phyloP scores from a whole-genome alignment of 2,888 invertebrate genomes.

The Microctonus hyperodae region DNA sequence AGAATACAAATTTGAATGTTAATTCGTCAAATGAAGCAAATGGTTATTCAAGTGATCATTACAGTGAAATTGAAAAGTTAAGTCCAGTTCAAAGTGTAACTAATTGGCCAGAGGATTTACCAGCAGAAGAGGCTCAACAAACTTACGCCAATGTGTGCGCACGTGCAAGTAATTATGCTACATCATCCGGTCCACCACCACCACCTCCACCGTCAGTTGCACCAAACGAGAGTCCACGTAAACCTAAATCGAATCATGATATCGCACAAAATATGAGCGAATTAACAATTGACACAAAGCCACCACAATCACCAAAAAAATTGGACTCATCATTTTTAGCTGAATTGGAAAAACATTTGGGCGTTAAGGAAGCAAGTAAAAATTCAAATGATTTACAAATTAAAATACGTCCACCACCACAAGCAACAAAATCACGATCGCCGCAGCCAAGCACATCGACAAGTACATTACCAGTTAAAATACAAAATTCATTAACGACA shows the following conservation, averaged over 20 bases:
- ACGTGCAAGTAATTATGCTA: slow-evolving; percentile 30
- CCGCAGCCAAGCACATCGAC: slow-evolving; percentile 45
- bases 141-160: slow-evolving; percentile 52
- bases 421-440: slow-evolving; percentile 52
- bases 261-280: slow-evolving; percentile 52
- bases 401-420: slow-evolving; percentile 63
- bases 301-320: slow-evolving; percentile 58
- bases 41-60: slow-evolving; percentile 49
- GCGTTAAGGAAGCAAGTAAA: slow-evolving; percentile 62
- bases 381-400: slow-evolving; percentile 56
- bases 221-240: slow-evolving; percentile 53
- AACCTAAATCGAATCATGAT: slow-evolving; percentile 54
- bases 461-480: slow-evolving; percentile 57
- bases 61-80: slow-evolving; percentile 56
- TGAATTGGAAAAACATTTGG: slow-evolving; percentile 72
- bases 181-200: slow-evolving; percentile 27
- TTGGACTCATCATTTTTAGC: slow-evolving; percentile 70
- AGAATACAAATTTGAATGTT: slow-evolving; percentile 51
- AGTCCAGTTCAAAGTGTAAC: slow-evolving; percentile 38
- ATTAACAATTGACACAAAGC: slow-evolving; percentile 45
- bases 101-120: slow-evolving; percentile 58
- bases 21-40: slow-evolving; percentile 42
- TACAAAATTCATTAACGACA: slow-evolving; percentile 59
- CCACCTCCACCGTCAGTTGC: slow-evolving; percentile 41
- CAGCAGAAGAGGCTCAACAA: slow-evolving; percentile 37